Evolutionary conservation across 35 echinoderm and acorn worm genomes (phyloP), one percentile per base, ranked within the genome.

Genomic region (Apostichopus parvimensis): DNA sequence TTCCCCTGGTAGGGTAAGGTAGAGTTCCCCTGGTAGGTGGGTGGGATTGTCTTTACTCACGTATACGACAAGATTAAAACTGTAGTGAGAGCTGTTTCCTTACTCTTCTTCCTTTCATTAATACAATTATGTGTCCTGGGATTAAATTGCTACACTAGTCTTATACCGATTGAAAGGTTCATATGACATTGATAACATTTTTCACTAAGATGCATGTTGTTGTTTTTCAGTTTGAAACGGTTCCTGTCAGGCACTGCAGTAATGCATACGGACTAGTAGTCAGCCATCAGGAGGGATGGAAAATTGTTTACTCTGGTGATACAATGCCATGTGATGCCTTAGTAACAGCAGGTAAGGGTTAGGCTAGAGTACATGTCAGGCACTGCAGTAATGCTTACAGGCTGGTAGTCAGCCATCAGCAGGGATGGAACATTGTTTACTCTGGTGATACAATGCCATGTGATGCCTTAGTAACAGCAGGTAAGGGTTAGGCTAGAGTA

Each of bases 251-350:
- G 26, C 96, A 98, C 61, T 98, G 94, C 89, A 45, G 64, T 71
- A 78, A 98, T 91, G 91, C 94, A 81, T 89, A 94, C 79, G 97
- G 93, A 23, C 57, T 96, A 1, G 94, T 88, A 10, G 34, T 98
- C 22, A 94, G 91, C 13, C 94, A 96, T 61, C 55, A 91, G 79
- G 91, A 94, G 78, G 97, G 97, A 53, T 98, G 97, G 97, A 91
- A 98, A 64, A 64, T 98, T 26, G 97, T 94, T n/a, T 98, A 98
- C 66, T 98, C 97, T 28, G 97, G 97, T 65, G 97, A 98, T 25
- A 93, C 91, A 45, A 98, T 98, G 97, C 97, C 97, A 17, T 94
- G 93, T 89, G 66, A 98, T 78, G 94, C 78, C 56, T 90, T 98
- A 21, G 89, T 98, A 23, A 57, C 95, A 24, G 94, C 93, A 81